These are phyloP conservation scores for Anastrepha ludens DNA, from an alignment of 1,140 invertebrate genomes.

Conservation along the genomic window DNA sequence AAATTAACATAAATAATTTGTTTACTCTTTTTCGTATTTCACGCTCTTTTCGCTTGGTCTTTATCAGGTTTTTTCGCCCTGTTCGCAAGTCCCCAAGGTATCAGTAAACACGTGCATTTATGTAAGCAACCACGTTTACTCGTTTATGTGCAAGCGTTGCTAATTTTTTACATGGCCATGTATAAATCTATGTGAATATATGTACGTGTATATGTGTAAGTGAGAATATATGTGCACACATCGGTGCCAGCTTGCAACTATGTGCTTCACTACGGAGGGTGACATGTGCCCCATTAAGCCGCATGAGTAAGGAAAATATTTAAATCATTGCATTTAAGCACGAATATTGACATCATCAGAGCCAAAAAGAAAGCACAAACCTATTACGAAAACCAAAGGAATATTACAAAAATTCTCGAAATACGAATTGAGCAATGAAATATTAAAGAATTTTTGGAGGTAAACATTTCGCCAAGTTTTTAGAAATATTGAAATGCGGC, in stretches of 20 bases:
- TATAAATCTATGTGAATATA: not conserved
- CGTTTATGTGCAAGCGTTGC: not conserved
- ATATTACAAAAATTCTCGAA: too few species aligned
- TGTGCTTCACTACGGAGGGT: not conserved
- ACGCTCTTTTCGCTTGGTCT: not conserved
- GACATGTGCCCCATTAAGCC: not conserved
- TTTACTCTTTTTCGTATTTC: too few species aligned
- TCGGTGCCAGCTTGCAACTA: not conserved
- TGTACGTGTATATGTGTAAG: not conserved
- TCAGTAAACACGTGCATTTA: not conserved
- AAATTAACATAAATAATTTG: not conserved
- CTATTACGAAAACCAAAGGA: too few species aligned
- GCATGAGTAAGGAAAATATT: constrained; percentile 28
- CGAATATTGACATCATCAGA: constrained; percentile 31
- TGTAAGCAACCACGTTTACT: not conserved
- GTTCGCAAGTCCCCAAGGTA: not conserved
- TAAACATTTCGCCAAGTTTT: too few species aligned
- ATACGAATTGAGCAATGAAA: too few species aligned
- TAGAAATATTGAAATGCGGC: too few species aligned
- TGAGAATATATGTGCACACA: too few species aligned
- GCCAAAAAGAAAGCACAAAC: not conserved
- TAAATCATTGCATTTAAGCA: constrained; percentile 25
- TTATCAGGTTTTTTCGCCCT: not conserved
- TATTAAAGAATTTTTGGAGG: too few species aligned
- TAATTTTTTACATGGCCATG: not conserved